Conservation (phyloP, 2,797 vertebrate species). For the Hydrolagus colliei region DNA sequence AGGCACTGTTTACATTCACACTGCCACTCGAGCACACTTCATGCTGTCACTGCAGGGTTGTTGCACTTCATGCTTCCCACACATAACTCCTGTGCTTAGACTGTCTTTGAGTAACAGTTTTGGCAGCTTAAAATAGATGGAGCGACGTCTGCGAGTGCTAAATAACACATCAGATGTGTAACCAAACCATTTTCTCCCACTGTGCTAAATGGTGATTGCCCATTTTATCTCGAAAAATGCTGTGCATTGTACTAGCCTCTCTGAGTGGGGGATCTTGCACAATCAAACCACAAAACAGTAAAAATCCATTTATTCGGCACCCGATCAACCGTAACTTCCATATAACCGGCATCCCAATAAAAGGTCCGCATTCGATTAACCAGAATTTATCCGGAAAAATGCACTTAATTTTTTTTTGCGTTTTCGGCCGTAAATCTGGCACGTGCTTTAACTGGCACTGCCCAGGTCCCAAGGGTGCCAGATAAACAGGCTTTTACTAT, state of each 20-base stretch:
- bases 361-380: too few relatives aligned
- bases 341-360: too few relatives aligned
- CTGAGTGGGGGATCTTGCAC: too few relatives aligned
- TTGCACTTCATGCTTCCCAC: background rate
- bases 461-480: too few relatives aligned
- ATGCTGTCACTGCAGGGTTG: background rate
- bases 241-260: background rate
- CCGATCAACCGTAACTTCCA: too few relatives aligned
- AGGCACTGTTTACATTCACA: background rate
- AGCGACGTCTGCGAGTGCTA: background rate
- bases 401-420: too few relatives aligned
- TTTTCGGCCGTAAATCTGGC: too few relatives aligned
- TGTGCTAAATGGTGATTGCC: background rate
- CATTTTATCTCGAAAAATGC: background rate
- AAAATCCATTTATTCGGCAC: too few relatives aligned
- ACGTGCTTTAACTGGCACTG: too few relatives aligned
- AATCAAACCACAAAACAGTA: too few relatives aligned
- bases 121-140: background rate
- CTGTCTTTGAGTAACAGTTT: background rate
- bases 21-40: background rate
- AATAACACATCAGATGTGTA: background rate
- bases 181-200: background rate
- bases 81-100: background rate
- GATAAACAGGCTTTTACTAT: too few relatives aligned
- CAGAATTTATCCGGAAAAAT: too few relatives aligned